Conservation (phyloP, 2,113 vertebrate genomes). For the Uropsilus gracilis region DNA sequence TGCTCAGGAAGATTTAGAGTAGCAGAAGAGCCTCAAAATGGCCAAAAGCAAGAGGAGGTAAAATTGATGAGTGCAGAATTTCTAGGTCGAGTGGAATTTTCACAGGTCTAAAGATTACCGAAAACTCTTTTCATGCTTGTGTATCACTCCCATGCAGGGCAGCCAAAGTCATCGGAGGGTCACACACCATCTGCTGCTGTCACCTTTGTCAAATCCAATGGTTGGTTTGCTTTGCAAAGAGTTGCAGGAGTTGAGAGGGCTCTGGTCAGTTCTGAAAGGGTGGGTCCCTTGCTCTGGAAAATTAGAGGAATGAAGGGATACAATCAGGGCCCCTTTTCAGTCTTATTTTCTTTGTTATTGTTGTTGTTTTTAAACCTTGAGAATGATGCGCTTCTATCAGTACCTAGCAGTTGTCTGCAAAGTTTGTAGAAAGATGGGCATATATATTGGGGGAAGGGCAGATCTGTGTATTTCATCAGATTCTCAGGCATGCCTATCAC, state of each 20-base stretch:
- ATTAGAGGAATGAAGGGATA: neutral
- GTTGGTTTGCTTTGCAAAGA: neutral
- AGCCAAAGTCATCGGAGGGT: neutral
- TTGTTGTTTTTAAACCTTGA: neutral
- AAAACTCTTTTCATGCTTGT: neutral
- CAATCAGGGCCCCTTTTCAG: neutral
- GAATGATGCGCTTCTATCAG: neutral
- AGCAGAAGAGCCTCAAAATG: neutral
- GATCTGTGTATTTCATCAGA: neutral
- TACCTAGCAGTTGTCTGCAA: neutral
- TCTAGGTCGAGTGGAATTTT: conserved; percentile 14
- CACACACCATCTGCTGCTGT: neutral
- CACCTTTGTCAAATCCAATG: neutral
- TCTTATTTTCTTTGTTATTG: neutral
- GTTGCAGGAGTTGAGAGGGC: neutral
- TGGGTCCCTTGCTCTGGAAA: neutral
- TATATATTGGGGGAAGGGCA: neutral
- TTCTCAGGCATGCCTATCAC: neutral
- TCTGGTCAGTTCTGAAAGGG: neutral
- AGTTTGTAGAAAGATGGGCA: neutral
- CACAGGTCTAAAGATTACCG: neutral
- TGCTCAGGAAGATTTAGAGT: neutral
- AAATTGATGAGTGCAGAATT: neutral
- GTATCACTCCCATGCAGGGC: neutral
- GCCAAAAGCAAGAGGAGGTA: neutral